Evolutionary conservation across 2,113 vertebrate genomes (phyloP).

Genomic region (Paradoxurus hermaphroditus): DNA sequence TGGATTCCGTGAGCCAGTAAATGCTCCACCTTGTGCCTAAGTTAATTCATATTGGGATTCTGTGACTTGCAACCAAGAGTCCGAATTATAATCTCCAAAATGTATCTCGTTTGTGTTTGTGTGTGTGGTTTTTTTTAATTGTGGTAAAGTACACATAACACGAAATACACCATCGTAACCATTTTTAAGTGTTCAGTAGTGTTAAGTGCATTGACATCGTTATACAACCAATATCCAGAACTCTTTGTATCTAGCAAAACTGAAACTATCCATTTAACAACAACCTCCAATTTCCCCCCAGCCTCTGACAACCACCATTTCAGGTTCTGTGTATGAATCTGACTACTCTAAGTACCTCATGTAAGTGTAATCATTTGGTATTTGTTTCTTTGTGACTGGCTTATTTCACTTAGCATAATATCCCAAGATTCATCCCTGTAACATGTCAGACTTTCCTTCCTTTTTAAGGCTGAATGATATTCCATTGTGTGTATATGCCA

Average conservation of each 20-base stretch:
- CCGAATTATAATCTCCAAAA: constrained; percentile 28
- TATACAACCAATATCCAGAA: not conserved
- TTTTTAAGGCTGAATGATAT: not conserved
- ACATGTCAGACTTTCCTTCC: not conserved
- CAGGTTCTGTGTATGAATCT: constrained; percentile 12
- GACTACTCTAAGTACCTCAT: not conserved
- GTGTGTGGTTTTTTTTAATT: not conserved
- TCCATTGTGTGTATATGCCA: not conserved
- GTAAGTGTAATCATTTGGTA: constrained; percentile 9
- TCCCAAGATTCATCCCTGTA: constrained; percentile 24
- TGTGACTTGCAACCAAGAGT: constrained; percentile 13
- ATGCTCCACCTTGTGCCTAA: constrained; percentile 12
- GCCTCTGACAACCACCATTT: not conserved
- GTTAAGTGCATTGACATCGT: not conserved
- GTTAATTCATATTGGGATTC: not conserved
- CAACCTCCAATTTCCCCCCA: not conserved
- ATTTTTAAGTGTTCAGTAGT: constrained; percentile 20
- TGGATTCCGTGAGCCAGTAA: constrained; percentile 4
- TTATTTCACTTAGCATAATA: constrained; percentile 25
- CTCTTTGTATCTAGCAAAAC: not conserved
- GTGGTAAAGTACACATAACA: constrained; percentile 36
- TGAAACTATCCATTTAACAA: not conserved
- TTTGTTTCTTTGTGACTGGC: constrained; percentile 20
- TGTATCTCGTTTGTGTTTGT: not conserved
- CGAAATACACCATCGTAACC: not conserved